Base-by-base conservation (phyloP, 1,140 invertebrate species). In the Zaprionus capensis region DNA sequence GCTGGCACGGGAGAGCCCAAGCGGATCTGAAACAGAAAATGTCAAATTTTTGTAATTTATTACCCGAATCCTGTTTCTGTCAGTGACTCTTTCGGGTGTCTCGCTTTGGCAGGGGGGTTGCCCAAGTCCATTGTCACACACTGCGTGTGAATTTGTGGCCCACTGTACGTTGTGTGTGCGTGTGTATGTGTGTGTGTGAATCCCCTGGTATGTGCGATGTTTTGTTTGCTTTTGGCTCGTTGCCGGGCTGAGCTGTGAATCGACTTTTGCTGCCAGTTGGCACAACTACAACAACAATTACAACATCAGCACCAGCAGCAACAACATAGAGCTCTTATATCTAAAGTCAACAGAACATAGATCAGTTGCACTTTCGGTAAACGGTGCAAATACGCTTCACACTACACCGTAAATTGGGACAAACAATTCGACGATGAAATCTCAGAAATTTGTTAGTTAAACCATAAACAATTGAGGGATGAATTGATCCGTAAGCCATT, bases 31-130 rank as follows among this genome's bases (percentile, higher is more conserved):
- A 92, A 86, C 91, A 88, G 91, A 92, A 92, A 92, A 92, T 92
- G 91, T 92, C 91, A 92, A 92, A 92, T 81, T 92, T 92, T 92
- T 91, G 78, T 92, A 92, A 92, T 92, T 92, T 92, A 92, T 92
- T 92, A 91, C 91, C 87, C 80, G 91, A 92, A 92, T 92, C 91
- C 91, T 92, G 91, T 92, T 92, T 92, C 91, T 92, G 91, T 91
- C 84, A 91, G 90, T 88, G 88, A 88, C 77, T 91, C 82, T 81
- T 86, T 85, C 59, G 84, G 79, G 76, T 86, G 82, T 72, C 80
- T 76, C 71, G 67, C 70, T 64, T 73, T 59, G 70, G 85, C 72
- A 84, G 78, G 38, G 72, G 73, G 46, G 63, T 76, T 70, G 66
- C 38, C 63, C 59, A 53, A 76, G 81, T 88, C 84, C 84, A 90